Percentiles rank a stretch among this genome's conserved stretches.
Conservation (phyloP, 2,797 vertebrate genomes). For the Choloepus didactylus region DNA sequence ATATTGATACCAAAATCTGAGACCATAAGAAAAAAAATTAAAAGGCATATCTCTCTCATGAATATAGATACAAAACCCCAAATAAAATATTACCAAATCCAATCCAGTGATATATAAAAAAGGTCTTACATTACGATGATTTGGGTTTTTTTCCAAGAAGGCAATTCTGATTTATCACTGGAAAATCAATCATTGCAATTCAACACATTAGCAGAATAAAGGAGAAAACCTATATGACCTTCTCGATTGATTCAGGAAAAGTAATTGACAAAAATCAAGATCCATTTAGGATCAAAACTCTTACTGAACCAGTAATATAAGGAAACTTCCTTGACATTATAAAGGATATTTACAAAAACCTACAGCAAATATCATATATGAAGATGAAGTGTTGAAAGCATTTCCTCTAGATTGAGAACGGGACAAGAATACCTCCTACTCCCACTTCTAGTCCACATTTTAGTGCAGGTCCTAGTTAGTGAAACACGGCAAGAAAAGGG, state of each 20-base stretch:
- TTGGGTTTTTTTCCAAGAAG: neutral
- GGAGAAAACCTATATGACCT: neutral
- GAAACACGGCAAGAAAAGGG: neutral
- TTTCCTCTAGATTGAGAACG: neutral
- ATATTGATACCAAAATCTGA: neutral
- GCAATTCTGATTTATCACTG: neutral
- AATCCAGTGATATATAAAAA: neutral
- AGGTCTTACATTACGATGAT: neutral
- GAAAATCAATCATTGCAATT: slow-evolving; percentile 12
- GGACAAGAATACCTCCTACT: neutral
- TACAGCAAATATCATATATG: neutral
- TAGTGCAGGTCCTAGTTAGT: neutral
- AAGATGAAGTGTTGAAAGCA: neutral
- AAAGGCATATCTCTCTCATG: neutral
- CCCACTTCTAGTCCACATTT: neutral
- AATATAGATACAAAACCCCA: neutral
- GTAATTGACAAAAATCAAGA: neutral
- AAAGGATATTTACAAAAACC: neutral
- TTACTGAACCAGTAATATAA: neutral
- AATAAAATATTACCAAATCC: neutral
- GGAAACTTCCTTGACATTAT: neutral
- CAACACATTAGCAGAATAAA: slow-evolving; percentile 14
- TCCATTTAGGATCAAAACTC: neutral
- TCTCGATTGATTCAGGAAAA: slow-evolving; percentile 17
- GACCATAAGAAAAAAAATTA: neutral